Evolutionary conservation across 2,797 vertebrate species (phyloP).

Genomic region (Sphenopsis melanotis): DNA sequence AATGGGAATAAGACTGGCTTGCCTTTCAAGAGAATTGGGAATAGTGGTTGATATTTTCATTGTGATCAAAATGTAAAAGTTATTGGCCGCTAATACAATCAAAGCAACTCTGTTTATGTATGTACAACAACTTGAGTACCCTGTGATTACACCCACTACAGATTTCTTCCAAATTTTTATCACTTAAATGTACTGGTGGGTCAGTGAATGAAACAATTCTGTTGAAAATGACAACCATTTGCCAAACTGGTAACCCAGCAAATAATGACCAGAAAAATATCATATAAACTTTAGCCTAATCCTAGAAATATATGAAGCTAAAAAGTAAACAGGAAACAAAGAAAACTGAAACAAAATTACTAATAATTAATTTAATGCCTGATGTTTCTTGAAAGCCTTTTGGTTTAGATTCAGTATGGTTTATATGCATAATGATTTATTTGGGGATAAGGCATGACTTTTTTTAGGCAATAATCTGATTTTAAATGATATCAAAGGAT

Average conservation of each 20-base stretch:
- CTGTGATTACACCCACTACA: background rate
- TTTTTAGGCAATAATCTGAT: background rate
- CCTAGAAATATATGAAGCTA: background rate
- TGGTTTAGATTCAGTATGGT: background rate
- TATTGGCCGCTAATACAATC: background rate
- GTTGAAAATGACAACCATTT: background rate
- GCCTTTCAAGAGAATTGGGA: background rate
- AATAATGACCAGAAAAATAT: background rate
- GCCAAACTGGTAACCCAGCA: background rate
- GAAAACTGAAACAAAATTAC: background rate
- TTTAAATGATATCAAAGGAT: background rate
- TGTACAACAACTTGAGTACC: background rate
- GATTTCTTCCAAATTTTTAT: background rate
- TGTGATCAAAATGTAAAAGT: background rate
- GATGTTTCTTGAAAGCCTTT: background rate
- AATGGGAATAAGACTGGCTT: background rate
- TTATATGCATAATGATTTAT: background rate
- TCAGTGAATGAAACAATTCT: background rate
- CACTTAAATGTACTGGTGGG: background rate
- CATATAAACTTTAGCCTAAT: background rate
- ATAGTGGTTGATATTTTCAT: background rate
- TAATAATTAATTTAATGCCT: background rate
- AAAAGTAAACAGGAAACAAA: background rate
- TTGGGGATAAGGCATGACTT: accelerated
- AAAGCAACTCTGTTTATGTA: background rate